Conservation (phyloP, 2,888 invertebrate genomes). For the Amphimallon solstitiale region DNA sequence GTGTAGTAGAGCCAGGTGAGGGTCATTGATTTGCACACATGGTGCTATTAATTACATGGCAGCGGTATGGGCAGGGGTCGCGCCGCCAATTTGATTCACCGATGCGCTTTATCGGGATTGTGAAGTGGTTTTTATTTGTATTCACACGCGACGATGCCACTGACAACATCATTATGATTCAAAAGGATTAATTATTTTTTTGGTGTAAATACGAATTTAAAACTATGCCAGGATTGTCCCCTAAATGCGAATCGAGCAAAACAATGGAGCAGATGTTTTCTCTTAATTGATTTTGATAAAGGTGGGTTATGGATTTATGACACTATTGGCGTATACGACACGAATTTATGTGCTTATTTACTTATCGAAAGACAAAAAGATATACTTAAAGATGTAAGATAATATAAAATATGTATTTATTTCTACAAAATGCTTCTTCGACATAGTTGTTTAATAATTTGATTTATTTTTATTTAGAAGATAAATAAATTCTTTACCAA, state of each 20-base stretch:
- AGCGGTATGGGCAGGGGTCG: conserved; percentile 48
- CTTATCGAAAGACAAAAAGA: no score
- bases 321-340: not conserved
- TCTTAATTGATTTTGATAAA: conserved; percentile 18
- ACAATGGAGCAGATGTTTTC: conserved; percentile 15
- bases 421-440: no score
- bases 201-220: conserved; percentile 10
- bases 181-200: conserved; percentile 37
- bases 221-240: conserved; percentile 22
- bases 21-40: conserved; percentile 58
- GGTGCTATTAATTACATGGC: conserved; percentile 56
- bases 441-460: no score
- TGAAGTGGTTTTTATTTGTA: conserved; percentile 47
- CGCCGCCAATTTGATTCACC: conserved; percentile 47
- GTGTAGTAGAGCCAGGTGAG: conserved; percentile 52
- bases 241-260: conserved; percentile 4
- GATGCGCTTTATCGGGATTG: conserved; percentile 47
- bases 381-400: no score
- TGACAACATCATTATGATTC: conserved; percentile 37
- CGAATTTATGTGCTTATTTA: no score
- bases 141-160: conserved; percentile 45
- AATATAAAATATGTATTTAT: no score
- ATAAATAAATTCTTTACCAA: no score
- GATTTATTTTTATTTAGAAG: no score
- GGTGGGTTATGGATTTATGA: not conserved